Evolutionary conservation across 1,140 invertebrate species (phyloP).

Genomic region (Fopius arisanus): DNA sequence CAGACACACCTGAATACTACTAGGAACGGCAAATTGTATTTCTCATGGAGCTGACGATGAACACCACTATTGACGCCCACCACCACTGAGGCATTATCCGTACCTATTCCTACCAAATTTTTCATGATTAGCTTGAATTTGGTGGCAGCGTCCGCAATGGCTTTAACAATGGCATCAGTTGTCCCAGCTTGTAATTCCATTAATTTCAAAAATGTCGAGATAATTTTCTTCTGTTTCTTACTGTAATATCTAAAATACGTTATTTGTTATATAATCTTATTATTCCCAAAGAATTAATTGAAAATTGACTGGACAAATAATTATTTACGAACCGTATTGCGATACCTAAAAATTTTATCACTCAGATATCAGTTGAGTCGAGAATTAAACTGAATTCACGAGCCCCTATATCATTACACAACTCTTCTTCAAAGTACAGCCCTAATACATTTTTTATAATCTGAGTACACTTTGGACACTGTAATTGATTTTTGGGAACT

Average conservation of each 20-base stretch:
- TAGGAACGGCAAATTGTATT: slow-evolving; percentile 33
- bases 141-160: slow-evolving; percentile 12
- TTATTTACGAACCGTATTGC: not conserved
- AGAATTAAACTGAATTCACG: slow-evolving; percentile 47
- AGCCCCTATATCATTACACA: slow-evolving; percentile 46
- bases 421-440: slow-evolving; percentile 44
- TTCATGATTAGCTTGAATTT: slow-evolving; percentile 23
- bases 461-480: slow-evolving; percentile 47
- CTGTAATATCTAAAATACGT: slow-evolving; percentile 25
- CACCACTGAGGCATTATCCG: slow-evolving; percentile 54
- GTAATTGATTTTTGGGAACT: slow-evolving; percentile 22
- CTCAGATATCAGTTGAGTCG: slow-evolving; percentile 51
- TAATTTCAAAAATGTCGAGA: slow-evolving; percentile 30
- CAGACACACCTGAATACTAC: slow-evolving; percentile 41
- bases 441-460: slow-evolving; percentile 50
- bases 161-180: slow-evolving; percentile 29
- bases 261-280: not conserved
- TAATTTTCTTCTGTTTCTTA: slow-evolving; percentile 2
- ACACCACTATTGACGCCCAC: slow-evolving; percentile 51
- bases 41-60: slow-evolving; percentile 33
- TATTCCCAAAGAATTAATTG: not conserved
- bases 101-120: slow-evolving; percentile 44
- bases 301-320: not conserved
- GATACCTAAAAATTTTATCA: slow-evolving; percentile 47
- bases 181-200: slow-evolving; percentile 24